Evolutionary conservation across 2,888 invertebrate genomes (phyloP).

Genomic region (Oligia strigilis): DNA sequence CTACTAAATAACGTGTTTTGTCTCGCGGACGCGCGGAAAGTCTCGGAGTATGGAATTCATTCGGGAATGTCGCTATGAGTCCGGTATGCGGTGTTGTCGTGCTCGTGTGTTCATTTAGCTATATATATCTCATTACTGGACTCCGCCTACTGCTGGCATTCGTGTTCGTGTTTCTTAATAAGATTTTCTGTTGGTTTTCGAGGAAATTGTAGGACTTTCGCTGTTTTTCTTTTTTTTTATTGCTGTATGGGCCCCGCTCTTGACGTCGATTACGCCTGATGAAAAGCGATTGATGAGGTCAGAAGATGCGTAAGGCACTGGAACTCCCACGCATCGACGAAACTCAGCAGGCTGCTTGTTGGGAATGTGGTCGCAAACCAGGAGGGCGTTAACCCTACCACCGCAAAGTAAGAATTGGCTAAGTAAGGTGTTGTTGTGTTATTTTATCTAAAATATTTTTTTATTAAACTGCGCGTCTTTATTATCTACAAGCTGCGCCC

Average conservation of each 20-base stretch:
- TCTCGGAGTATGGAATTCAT: constrained; percentile 42
- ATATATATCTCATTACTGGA: constrained; percentile 38
- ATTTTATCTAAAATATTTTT: background rate
- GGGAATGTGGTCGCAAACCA: too few species aligned
- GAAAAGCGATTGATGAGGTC: too few species aligned
- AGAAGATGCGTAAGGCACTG: too few species aligned
- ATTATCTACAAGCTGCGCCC: background rate
- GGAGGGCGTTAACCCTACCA: too few species aligned
- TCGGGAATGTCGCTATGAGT: constrained; percentile 35
- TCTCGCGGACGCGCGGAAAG: constrained; percentile 27
- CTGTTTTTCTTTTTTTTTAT: background rate
- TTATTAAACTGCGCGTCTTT: background rate
- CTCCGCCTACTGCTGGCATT: background rate
- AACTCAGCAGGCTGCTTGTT: too few species aligned
- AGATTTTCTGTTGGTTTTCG: constrained; percentile 4
- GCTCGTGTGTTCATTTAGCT: constrained; percentile 44
- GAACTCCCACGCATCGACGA: too few species aligned
- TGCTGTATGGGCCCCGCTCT: too few species aligned
- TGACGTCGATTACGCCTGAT: too few species aligned
- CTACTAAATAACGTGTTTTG: constrained; percentile 56
- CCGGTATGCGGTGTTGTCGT: constrained; percentile 42
- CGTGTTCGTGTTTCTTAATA: constrained; percentile 4
- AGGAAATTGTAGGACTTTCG: background rate
- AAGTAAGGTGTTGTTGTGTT: too few species aligned
- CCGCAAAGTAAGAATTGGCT: too few species aligned